Evolutionary conservation across 2,113 vertebrate species (phyloP).

Genomic region (Psilopogon haemacephalus): DNA sequence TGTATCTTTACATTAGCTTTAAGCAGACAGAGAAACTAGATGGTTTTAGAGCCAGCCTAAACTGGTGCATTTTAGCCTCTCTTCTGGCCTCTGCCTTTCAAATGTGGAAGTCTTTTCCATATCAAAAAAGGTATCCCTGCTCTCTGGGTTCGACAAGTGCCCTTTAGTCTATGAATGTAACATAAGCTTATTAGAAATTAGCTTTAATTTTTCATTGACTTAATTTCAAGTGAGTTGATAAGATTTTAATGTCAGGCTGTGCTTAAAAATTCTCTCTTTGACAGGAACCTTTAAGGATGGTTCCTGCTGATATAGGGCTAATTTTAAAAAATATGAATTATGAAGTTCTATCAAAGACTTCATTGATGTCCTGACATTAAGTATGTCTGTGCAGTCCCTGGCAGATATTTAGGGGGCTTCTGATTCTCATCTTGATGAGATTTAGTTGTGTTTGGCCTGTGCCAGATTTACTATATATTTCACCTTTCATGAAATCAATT

Average conservation of each 20-base stretch:
- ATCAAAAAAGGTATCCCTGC: constrained; percentile 41
- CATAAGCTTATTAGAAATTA: constrained; percentile 76
- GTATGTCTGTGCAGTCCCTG: constrained; percentile 30
- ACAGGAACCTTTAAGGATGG: constrained; percentile 84
- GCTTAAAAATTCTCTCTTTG: constrained; percentile 87
- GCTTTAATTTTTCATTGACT: constrained; percentile 85
- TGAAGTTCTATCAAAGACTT: constrained; percentile 68
- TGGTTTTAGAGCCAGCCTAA: neutral
- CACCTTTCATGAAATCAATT: constrained; percentile 42
- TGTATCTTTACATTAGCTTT: constrained; percentile 52
- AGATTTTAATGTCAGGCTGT: constrained; percentile 84
- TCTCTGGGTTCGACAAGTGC: constrained; percentile 6
- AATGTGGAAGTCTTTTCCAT: constrained; percentile 1
- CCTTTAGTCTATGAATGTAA: constrained; percentile 62
- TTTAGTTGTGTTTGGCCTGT: constrained; percentile 26
- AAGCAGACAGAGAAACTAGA: neutral
- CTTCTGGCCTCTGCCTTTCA: constrained; percentile 23
- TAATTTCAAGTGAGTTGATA: constrained; percentile 87
- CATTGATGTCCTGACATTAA: constrained; percentile 63
- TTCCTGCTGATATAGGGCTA: constrained; percentile 58
- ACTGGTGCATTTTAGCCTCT: constrained; percentile 20
- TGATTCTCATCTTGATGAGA: neutral
- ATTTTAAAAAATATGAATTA: constrained; percentile 69
- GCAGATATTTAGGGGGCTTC: neutral
- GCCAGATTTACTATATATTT: constrained; percentile 5